Evolutionary conservation across 2,888 invertebrate species (phyloP).

Genomic region (Hydriomena furcata): DNA sequence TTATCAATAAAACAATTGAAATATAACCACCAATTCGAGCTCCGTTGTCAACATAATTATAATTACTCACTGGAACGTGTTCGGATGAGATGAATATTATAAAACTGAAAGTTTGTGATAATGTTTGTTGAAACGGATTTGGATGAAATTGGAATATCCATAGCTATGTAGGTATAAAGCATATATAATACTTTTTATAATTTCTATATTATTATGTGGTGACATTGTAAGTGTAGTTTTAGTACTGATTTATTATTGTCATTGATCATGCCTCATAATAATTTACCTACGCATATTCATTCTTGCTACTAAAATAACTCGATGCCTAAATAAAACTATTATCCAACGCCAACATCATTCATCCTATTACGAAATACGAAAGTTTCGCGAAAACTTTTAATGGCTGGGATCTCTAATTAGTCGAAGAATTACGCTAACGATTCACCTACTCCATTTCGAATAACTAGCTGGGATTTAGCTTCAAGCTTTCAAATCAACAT

Average conservation of each 20-base stretch:
- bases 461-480: slow-evolving; percentile 2
- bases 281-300: background rate
- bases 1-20: slow-evolving; percentile 38
- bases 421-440: slow-evolving; percentile 27
- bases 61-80: background rate
- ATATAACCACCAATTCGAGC: background rate
- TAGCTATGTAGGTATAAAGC: too few species aligned
- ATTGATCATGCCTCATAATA: background rate
- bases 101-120: too few species aligned
- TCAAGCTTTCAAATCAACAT: slow-evolving; percentile 12
- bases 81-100: too few species aligned
- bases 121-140: too few species aligned
- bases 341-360: slow-evolving; percentile 17
- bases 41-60: background rate
- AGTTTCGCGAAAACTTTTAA: slow-evolving; percentile 33
- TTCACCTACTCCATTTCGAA: slow-evolving; percentile 23
- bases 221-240: too few species aligned
- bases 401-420: slow-evolving; percentile 34
- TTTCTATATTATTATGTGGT: too few species aligned
- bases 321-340: slow-evolving; percentile 5
- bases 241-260: too few species aligned
- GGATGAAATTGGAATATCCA: too few species aligned
- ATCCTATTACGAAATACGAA: slow-evolving; percentile 25
- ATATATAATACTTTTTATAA: too few species aligned
- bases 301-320: slow-evolving; percentile 1